A percentile compares a stretch with the other conserved stretches of the same genome.
phyloP scores from a whole-genome alignment of 2,888 invertebrate genomes.

The Pseudoips prasinana region DNA sequence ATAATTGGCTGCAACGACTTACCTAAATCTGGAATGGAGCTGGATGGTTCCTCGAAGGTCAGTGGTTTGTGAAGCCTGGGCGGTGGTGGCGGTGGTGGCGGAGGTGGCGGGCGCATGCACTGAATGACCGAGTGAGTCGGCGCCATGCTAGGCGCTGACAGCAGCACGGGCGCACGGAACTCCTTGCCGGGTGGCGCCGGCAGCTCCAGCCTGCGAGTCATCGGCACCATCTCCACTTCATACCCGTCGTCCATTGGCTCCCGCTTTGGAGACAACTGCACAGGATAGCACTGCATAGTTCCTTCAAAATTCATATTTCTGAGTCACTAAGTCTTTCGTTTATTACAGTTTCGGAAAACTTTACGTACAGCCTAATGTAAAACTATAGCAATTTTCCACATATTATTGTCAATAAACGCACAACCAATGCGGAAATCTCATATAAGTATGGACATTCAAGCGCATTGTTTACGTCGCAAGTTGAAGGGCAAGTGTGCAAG shows the following conservation, averaged over 20 bases:
- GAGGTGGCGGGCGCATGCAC: constrained; percentile 76
- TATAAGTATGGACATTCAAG: constrained; percentile 46
- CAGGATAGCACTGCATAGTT: constrained; percentile 74
- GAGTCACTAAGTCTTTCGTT: constrained; percentile 37
- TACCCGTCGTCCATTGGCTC: constrained; percentile 65
- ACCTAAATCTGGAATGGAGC: constrained; percentile 95
- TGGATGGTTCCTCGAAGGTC: constrained; percentile 90
- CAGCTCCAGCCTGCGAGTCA: constrained; percentile 64
- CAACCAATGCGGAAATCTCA: constrained; percentile 48
- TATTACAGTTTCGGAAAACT: constrained; percentile 29
- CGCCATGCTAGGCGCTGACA: constrained; percentile 56
- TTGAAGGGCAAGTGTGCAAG: constrained; percentile 45
- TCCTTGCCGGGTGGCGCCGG: constrained; percentile 76
- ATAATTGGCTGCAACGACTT: constrained; percentile 77
- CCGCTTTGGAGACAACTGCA: constrained; percentile 66
- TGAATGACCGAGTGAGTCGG: constrained; percentile 74
- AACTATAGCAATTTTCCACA: constrained; percentile 40
- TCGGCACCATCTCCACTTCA: constrained; percentile 62
- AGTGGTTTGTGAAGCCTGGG: constrained; percentile 77
- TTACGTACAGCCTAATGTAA: constrained; percentile 25
- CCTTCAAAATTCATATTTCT: constrained; percentile 37
- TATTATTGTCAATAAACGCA: constrained; percentile 37
- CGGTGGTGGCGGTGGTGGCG: constrained; percentile 76
- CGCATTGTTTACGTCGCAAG: constrained; percentile 53
- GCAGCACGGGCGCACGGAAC: constrained; percentile 71